Conservation (phyloP, 2,797 vertebrate genomes). For the Ptychobarbus kaznakovi region DNA sequence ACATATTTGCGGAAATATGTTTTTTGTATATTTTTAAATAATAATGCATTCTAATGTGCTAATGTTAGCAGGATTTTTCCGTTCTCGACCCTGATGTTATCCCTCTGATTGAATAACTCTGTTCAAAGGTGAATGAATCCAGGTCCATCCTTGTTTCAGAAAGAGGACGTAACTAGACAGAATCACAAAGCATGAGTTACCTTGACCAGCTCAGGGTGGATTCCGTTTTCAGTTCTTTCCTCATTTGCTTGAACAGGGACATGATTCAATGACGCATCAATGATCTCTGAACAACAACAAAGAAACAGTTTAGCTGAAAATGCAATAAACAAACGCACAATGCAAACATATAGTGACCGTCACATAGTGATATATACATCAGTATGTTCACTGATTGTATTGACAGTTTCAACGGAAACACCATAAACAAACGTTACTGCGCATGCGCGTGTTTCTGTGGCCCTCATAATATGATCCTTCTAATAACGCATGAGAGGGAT, state of each 20-base stretch:
- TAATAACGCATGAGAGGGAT: background rate
- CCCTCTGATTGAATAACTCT: background rate
- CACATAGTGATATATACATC: no score
- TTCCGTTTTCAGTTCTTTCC: slow-evolving; percentile 85
- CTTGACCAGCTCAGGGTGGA: slow-evolving; percentile 93
- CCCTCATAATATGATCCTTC: background rate
- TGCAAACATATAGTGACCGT: background rate
- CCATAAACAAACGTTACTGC: no score
- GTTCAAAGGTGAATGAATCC: background rate
- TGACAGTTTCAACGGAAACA: no score
- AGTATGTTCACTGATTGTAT: no score
- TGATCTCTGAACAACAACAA: slow-evolving; percentile 76
- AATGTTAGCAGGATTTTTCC: background rate
- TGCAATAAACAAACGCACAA: background rate
- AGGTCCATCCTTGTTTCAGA: background rate
- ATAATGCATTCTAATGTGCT: background rate
- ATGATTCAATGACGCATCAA: slow-evolving; percentile 79
- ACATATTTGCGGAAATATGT: background rate
- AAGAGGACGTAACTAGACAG: background rate
- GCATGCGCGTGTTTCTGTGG: background rate
- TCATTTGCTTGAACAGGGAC: slow-evolving; percentile 82
- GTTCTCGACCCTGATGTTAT: background rate
- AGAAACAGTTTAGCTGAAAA: background rate
- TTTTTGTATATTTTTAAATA: background rate
- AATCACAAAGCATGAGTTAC: slow-evolving; percentile 69